Conservation (phyloP, 2,797 vertebrate species). For the Anisognathus igniventris region DNA sequence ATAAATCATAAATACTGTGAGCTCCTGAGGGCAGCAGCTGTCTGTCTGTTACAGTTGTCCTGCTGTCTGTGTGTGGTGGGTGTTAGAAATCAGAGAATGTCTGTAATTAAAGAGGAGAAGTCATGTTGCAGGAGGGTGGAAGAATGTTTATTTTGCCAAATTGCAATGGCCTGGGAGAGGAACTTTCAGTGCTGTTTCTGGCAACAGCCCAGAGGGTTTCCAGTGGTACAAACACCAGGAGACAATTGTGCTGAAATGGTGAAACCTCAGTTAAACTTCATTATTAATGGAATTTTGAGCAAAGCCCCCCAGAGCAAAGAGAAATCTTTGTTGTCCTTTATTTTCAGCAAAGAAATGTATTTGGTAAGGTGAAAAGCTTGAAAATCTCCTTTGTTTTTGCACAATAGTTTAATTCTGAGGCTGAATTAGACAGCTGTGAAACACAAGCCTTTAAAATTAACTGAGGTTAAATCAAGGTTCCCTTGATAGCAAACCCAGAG, state of each 20-base stretch:
- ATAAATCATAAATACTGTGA: not conserved
- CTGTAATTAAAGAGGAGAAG: not conserved
- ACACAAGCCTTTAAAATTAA: not conserved
- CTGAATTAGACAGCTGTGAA: not conserved
- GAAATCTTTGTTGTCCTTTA: not conserved
- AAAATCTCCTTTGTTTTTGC: not conserved
- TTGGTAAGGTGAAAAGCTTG: not conserved
- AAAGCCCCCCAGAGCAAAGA: not conserved
- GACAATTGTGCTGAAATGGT: not conserved
- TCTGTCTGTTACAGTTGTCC: not conserved
- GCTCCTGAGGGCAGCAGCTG: not conserved
- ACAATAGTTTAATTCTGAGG: not conserved
- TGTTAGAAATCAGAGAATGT: not conserved
- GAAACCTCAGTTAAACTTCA: not conserved
- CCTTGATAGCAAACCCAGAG: not conserved
- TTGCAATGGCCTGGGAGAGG: not conserved
- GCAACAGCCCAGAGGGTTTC: not conserved
- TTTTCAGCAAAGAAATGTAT: not conserved
- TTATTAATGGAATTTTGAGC: constrained; percentile 32
- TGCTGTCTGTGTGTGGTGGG: not conserved
- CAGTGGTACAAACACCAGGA: not conserved
- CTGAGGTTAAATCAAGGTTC: not conserved
- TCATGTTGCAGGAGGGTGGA: not conserved
- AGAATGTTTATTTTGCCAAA: constrained; percentile 2
- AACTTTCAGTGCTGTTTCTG: not conserved